Base-by-base conservation (phyloP, 1,140 invertebrate species). In the Chrysoperla carnea region DNA sequence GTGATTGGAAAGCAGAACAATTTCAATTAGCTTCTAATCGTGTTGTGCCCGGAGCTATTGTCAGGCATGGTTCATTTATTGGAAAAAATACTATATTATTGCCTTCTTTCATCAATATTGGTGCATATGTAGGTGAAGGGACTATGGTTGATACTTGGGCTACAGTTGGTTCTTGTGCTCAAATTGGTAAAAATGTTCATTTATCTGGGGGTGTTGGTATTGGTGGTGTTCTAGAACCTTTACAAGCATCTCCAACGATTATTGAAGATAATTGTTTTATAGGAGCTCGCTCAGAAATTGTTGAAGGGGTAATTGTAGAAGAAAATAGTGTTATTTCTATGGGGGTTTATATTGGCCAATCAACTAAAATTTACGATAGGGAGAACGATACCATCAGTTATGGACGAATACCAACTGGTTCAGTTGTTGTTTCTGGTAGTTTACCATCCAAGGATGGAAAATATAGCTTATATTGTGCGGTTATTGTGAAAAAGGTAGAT, bases 221-320 rank as follows among this genome's bases (percentile, higher is more conserved):
- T 17, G 51, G 51, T 33, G 51, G 51, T 4, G 51, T 53, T 1
- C 39, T 53, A 13, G 51, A 53, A 29, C 51, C 51, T 8, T 5
- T 51, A 9, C 52, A 51, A 43, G 40, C 45, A 9, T 43, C 13
- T n/a, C 51, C 51, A 7, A 37, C 39, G 3, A 54, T 53, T 29
- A 53, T 55, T 36, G 50, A 52, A 39, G 52, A 55, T 39, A 44
- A 48, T 31, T 43, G 50, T 38, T 55, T 54, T 39, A 53, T 55
- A 29, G 50, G 53, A 7, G 50, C 53, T 13, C 29, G 52, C 4
- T 48, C 44, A 3, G 47, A 49, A 39, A 35, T 51, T 1, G 51
- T 37, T 9, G 49, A 52, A 45, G 51, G 51, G 7, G 43, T 46
- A 6, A 17, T 42, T 4, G 39, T 51, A 23, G 49, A 46, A 45